Evolutionary conservation across 92 coral and sea anemone genomes (phyloP).

Genomic region (Hydrozoanthus gracilis): DNA sequence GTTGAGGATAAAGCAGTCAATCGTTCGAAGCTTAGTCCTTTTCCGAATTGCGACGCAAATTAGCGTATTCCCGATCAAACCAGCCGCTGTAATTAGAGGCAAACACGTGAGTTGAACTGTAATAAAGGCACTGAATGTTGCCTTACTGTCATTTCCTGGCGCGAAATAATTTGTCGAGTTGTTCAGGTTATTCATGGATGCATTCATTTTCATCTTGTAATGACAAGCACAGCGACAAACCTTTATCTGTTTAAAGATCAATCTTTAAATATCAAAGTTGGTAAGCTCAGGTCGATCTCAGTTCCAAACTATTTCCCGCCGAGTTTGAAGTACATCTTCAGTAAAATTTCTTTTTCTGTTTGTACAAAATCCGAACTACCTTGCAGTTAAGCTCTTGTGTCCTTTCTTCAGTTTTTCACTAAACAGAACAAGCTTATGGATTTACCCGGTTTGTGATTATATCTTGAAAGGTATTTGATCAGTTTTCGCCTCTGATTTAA

Average conservation of each 20-base stretch:
- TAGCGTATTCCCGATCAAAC: conserved; percentile 74
- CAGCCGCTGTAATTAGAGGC: conserved; percentile 75
- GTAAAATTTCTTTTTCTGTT: background rate
- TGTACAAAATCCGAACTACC: no score
- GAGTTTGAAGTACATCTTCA: background rate
- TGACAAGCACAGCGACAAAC: background rate
- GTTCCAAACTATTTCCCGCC: background rate
- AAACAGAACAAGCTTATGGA: no score
- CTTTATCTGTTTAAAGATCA: background rate
- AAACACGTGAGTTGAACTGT: conserved; percentile 77
- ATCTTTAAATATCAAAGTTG: background rate
- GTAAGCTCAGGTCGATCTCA: no score
- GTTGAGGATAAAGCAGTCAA: conserved; percentile 78
- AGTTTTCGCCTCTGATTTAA: background rate
- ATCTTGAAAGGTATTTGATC: background rate
- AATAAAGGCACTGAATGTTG: background rate
- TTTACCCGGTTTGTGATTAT: background rate
- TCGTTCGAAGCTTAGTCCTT: conserved; percentile 77
- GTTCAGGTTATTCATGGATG: background rate
- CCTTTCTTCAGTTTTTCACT: no score
- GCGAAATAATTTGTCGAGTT: background rate
- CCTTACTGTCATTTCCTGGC: background rate
- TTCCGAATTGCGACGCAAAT: conserved; percentile 80
- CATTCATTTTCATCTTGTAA: background rate
- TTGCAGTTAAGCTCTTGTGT: no score